Evolutionary conservation across 2,113 vertebrate genomes (phyloP), one percentile per base, ranked within the genome.

Genomic region (Accipiter virgatus): DNA sequence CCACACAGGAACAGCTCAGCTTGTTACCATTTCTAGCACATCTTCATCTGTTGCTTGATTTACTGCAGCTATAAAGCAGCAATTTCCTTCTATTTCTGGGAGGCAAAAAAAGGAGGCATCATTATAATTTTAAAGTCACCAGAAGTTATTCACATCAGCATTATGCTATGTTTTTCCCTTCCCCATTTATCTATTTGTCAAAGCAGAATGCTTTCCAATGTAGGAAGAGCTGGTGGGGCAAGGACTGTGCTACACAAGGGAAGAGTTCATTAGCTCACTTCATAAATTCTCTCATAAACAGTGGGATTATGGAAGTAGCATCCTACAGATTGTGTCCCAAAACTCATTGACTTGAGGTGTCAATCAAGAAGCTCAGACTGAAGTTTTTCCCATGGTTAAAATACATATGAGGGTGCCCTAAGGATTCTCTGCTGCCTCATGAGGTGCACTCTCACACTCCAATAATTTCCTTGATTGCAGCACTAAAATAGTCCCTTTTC

Each of bases 31-130:
- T 96, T 96, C 83, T 67, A 95, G 65, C 72, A 89, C 38, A 86
- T 91, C 81, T 84, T 93, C 85, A 70, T 84, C 89, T 74, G 77
- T 77, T 83, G 38, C 83, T 94, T 94, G 88, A 78, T 94, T 92
- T 96, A 86, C 53, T 70, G 63, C 47, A 82, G 88, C 80, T 77
- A 80, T 81, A 81, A 91, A 95, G 43, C 38, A 75, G 38, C 62
- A 71, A 63, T 88, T 94, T 81, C 42, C 34, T 82, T 75, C 48
- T 82, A 42, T 85, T 93, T 80, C 78, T 82, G n/a, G 11, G 10
- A 88, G n/a, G 50, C 10, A 79, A 62, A 82, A 82, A 68, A 86
- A 71, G 6, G 8, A 81, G n/a, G 29, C 26, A 38, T 66, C 6
- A 0, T 77, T 85, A 36, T 22, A 72, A 45, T 61, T 86, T 91